These are phyloP conservation scores for Bovichtus diacanthus DNA, from an alignment of 2,797 vertebrate species.

Conservation along the genomic window DNA sequence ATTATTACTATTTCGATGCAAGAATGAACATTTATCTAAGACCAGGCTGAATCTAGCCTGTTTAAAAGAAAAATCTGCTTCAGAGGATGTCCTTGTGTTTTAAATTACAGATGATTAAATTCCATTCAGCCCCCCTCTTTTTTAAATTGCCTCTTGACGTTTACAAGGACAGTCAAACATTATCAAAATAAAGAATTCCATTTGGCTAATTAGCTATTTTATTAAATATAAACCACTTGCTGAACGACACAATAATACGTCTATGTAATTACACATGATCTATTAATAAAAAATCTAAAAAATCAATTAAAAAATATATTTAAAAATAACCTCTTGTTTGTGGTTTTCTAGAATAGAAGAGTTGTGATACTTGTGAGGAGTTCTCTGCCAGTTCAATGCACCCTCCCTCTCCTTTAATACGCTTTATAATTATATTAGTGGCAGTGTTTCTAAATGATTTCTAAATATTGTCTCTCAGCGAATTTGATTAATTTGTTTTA, in stretches of 20 bases:
- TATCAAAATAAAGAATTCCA: neutral
- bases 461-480: neutral
- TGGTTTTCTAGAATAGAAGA: neutral
- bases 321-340: neutral
- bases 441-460: too few species aligned
- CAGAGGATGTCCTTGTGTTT: slow-evolving; percentile 5
- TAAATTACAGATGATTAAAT: slow-evolving; percentile 1
- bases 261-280: neutral
- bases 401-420: neutral
- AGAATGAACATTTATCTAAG: neutral
- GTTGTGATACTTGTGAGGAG: neutral
- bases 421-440: too few species aligned
- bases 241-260: neutral
- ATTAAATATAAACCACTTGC: neutral
- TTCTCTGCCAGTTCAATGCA: neutral
- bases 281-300: neutral
- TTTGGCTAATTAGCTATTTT: neutral
- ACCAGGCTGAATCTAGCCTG: neutral
- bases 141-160: neutral
- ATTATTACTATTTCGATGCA: neutral
- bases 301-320: too few species aligned
- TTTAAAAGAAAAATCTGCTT: neutral
- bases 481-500: neutral
- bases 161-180: neutral
- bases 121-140: neutral